Conservation (phyloP, 2,113 vertebrate genomes). For the Cyprinodon variegatus region DNA sequence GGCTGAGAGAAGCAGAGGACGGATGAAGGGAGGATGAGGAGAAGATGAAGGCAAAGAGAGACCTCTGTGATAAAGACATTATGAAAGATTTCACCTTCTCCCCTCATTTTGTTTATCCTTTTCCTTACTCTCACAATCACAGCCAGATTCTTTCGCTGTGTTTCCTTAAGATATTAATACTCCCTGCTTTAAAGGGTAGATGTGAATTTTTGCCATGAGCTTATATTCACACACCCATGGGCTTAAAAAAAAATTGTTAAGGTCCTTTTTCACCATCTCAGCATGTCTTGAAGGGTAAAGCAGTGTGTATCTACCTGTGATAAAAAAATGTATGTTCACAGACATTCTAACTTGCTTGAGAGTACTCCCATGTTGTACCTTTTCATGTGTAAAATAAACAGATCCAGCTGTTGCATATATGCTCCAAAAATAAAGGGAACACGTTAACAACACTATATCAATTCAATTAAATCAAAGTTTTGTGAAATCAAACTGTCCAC, state of each 20-base stretch:
- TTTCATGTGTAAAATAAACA: conserved; percentile 3
- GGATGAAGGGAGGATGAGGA: conserved; percentile 60
- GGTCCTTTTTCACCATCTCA: too few species aligned
- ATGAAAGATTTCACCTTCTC: conserved; percentile 64
- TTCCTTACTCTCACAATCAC: conserved; percentile 20
- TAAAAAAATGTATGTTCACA: background rate
- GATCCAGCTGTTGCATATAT: conserved; percentile 40
- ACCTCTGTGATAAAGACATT: conserved; percentile 62
- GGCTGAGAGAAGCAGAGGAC: conserved; percentile 38
- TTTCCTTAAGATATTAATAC: conserved; percentile 74
- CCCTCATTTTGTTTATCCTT: conserved; percentile 27
- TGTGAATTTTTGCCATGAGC: conserved; percentile 63
- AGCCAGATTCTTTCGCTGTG: conserved; percentile 58
- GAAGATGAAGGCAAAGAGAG: conserved; percentile 54
- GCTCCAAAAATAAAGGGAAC: too few species aligned
- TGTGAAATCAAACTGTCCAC: too few species aligned
- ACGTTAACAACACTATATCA: too few species aligned
- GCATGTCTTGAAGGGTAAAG: too few species aligned
- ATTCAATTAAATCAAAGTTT: too few species aligned
- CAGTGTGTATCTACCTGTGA: background rate
- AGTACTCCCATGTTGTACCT: background rate
- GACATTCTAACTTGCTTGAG: background rate
- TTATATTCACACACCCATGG: conserved; percentile 29
- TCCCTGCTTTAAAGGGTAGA: conserved; percentile 68
- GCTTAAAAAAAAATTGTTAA: conserved; percentile 6